Conservation (phyloP, 2,113 vertebrate genomes). For the Gobio gobio region DNA sequence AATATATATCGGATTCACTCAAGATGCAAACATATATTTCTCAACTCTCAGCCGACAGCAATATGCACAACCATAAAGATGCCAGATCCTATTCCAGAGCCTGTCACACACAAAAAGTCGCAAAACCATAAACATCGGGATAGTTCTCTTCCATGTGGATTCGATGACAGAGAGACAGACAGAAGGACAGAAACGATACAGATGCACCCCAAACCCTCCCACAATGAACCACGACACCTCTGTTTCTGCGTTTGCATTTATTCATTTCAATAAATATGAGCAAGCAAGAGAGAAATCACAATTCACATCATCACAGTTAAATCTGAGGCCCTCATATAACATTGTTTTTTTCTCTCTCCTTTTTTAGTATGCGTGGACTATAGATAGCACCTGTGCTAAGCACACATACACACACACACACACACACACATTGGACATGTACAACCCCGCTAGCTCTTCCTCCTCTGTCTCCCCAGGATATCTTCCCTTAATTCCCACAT, state of each 20-base stretch:
- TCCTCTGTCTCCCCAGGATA: conserved; percentile 25
- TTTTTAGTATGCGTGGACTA: conserved; percentile 71
- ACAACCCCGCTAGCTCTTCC: conserved; percentile 40
- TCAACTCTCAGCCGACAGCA: conserved; percentile 53
- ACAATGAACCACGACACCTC: conserved; percentile 73
- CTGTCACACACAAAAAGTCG: conserved; percentile 55
- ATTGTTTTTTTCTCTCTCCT: conserved; percentile 56
- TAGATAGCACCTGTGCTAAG: conserved; percentile 82
- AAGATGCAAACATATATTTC: conserved; percentile 64
- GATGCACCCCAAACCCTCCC: conserved; percentile 62
- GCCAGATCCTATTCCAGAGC: conserved; percentile 68
- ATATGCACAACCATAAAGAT: conserved; percentile 66
- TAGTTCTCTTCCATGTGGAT: conserved; percentile 81
- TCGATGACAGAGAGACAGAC: conserved; percentile 61
- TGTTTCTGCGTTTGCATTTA: conserved; percentile 89
- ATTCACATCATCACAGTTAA: conserved; percentile 92
- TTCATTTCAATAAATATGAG: conserved; percentile 88
- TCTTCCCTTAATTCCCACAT: conserved; percentile 59
- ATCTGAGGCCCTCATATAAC: conserved; percentile 80
- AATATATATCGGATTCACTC: conserved; percentile 72
- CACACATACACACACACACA: conserved; percentile 29
- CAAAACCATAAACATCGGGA: conserved; percentile 19
- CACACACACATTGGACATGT: conserved; percentile 1
- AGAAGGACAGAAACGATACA: conserved; percentile 58
- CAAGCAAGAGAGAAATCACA: conserved; percentile 90